Conservation (phyloP, 37 sponge, comb jelly and placozoan genomes). For the Eunapius fragilis region DNA sequence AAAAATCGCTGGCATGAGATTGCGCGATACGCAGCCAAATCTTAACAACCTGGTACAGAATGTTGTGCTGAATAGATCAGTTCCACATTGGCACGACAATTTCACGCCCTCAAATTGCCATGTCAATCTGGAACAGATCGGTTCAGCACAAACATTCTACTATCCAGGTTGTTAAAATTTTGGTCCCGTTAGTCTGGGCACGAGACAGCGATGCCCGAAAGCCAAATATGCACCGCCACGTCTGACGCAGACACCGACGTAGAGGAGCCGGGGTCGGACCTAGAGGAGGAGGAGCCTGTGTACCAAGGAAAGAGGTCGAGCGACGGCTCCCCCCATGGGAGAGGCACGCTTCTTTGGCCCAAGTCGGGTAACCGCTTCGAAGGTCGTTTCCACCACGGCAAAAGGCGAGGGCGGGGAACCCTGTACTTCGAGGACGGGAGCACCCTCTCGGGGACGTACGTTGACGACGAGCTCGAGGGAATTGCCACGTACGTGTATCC, state of each 20-base stretch:
- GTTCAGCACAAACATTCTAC: no score
- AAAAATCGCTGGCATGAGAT: no score
- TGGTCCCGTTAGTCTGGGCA: neutral
- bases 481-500: constrained; percentile 41
- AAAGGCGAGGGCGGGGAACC: constrained; percentile 53
- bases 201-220: neutral
- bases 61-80: no score
- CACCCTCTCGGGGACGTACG: constrained; percentile 42
- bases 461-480: constrained; percentile 48
- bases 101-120: no score
- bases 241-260: constrained; percentile 14
- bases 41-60: no score
- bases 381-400: constrained; percentile 60
- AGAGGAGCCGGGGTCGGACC: neutral
- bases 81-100: no score
- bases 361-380: constrained; percentile 39
- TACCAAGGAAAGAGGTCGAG: constrained; percentile 22
- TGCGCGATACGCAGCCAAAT: no score
- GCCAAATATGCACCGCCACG: neutral
- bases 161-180: no score
- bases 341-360: constrained; percentile 60
- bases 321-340: constrained; percentile 53
- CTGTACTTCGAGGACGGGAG: constrained; percentile 74
- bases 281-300: constrained; percentile 5
- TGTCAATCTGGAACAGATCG: no score